Percentiles rank a stretch among this genome's conserved stretches.
Evolutionary conservation across 2,888 invertebrate genomes (phyloP).

Genomic region (Marronus borbonicus): DNA sequence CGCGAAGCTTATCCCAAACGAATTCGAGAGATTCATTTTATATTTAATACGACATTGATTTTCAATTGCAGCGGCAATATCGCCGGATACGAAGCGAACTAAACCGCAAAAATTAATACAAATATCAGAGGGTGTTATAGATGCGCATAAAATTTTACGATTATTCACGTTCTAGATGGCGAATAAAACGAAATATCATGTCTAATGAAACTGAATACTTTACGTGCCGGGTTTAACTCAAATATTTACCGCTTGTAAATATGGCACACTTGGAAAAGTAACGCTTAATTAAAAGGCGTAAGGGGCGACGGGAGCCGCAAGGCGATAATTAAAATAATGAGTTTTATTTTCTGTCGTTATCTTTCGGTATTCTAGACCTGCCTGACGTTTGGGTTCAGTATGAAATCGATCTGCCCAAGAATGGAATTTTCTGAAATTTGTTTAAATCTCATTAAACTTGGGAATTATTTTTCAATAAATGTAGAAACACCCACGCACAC

Average conservation of each 20-base stretch:
- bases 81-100: slow-evolving; percentile 1
- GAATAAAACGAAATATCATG: slow-evolving; percentile 21
- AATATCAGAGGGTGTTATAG: slow-evolving; percentile 12
- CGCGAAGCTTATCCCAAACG: not conserved
- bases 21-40: slow-evolving; percentile 20
- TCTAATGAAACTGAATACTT: slow-evolving; percentile 41
- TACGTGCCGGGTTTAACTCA: slow-evolving; percentile 11
- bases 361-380: not conserved
- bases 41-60: slow-evolving; percentile 25
- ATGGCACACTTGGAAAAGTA: not conserved
- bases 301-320: not conserved
- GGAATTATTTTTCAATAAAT: too few species aligned
- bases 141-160: slow-evolving; percentile 31
- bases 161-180: slow-evolving; percentile 4
- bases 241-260: slow-evolving; percentile 35
- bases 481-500: too few species aligned
- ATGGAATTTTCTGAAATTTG: not conserved
- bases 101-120: slow-evolving; percentile 25
- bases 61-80: slow-evolving; percentile 14
- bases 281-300: slow-evolving; percentile 25
- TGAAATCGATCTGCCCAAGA: not conserved
- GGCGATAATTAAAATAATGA: slow-evolving; percentile 32
- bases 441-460: too few species aligned
- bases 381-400: not conserved
- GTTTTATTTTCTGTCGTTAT: not conserved